A percentile compares a stretch with the other conserved stretches of the same genome.
Conservation (phyloP, 1,140 invertebrate species). For the Stratiolaelaps scimitus region DNA sequence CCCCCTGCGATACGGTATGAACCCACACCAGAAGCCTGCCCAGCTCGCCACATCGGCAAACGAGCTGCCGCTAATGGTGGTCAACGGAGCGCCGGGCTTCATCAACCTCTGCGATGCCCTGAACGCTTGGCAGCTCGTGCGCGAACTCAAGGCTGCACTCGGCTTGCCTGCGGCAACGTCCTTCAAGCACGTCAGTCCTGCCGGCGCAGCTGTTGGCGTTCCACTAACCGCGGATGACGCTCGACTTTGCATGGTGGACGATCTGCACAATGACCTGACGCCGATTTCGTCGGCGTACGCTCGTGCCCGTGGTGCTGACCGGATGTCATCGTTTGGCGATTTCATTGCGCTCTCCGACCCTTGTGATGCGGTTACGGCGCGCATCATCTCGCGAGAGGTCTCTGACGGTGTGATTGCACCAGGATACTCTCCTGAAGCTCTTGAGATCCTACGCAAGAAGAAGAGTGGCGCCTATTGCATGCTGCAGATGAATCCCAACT, state of each 20-base stretch:
- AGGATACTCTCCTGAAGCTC: conserved; percentile 65
- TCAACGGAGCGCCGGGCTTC: conserved; percentile 91
- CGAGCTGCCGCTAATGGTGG: conserved; percentile 67
- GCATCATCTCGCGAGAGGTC: conserved; percentile 59
- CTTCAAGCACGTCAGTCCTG: conserved; percentile 83
- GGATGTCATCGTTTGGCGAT: conserved; percentile 98
- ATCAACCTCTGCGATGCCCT: conserved; percentile 95
- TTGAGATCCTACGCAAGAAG: conserved; percentile 83
- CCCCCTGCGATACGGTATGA: conserved; percentile 87
- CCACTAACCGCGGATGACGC: conserved; percentile 61
- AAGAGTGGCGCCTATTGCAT: conserved; percentile 88
- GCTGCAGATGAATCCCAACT: conserved; percentile 76
- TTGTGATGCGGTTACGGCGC: conserved; percentile 74
- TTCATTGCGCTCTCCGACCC: conserved; percentile 84
- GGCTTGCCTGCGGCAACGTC: conserved; percentile 81
- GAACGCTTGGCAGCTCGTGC: conserved; percentile 91
- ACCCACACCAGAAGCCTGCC: conserved; percentile 92
- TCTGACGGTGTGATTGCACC: conserved; percentile 96
- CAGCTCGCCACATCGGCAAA: conserved; percentile 71
- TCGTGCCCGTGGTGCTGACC: conserved; percentile 80
- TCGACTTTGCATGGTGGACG: conserved; percentile 82
- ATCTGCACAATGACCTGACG: conserved; percentile 58
- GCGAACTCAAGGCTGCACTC: conserved; percentile 65
- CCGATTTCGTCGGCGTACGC: conserved; percentile 89
- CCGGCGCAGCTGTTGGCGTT: conserved; percentile 70